These are phyloP conservation scores for Bursaphelenchus okinawaensis DNA, from an alignment of 2,888 invertebrate species.

Conservation along the genomic window DNA sequence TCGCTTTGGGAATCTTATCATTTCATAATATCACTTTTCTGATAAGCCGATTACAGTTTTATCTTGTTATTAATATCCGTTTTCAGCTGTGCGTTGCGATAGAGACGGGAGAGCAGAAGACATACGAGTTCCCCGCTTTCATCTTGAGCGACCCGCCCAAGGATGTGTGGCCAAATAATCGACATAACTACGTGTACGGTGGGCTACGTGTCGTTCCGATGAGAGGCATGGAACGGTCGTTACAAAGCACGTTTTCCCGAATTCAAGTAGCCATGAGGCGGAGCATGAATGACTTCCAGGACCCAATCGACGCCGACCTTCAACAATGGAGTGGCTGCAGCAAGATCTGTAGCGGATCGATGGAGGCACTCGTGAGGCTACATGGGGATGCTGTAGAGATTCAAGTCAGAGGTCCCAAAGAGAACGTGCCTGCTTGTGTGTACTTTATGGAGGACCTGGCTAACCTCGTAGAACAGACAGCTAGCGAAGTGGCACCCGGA, in stretches of 20 bases:
- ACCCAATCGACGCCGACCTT: slow-evolving; percentile 66
- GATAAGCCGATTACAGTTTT: neutral
- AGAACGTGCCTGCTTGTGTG: slow-evolving; percentile 60
- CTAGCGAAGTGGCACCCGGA: slow-evolving; percentile 68
- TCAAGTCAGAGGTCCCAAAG: slow-evolving; percentile 58
- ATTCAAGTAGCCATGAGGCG: slow-evolving; percentile 65
- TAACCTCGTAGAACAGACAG: slow-evolving; percentile 63
- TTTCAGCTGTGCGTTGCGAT: slow-evolving; percentile 43
- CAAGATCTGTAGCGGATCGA: slow-evolving; percentile 68
- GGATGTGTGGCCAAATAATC: slow-evolving; percentile 39
- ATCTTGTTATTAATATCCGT: neutral
- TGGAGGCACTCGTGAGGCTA: slow-evolving; percentile 67
- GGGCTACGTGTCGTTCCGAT: slow-evolving; percentile 60
- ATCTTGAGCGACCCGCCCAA: slow-evolving; percentile 55
- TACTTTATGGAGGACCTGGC: slow-evolving; percentile 67
- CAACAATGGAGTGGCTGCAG: slow-evolving; percentile 67
- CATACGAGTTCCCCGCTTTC: slow-evolving; percentile 73
- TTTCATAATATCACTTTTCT: no score
- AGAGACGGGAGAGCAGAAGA: slow-evolving; percentile 57
- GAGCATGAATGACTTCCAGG: slow-evolving; percentile 63
- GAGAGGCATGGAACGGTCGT: slow-evolving; percentile 64
- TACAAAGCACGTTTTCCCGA: slow-evolving; percentile 69
- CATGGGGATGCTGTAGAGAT: slow-evolving; percentile 33
- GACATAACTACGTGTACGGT: slow-evolving; percentile 59
- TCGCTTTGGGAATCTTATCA: no score